Evolutionary conservation across 2,113 vertebrate genomes (phyloP).

Genomic region (Gasterosteus aculeatus): DNA sequence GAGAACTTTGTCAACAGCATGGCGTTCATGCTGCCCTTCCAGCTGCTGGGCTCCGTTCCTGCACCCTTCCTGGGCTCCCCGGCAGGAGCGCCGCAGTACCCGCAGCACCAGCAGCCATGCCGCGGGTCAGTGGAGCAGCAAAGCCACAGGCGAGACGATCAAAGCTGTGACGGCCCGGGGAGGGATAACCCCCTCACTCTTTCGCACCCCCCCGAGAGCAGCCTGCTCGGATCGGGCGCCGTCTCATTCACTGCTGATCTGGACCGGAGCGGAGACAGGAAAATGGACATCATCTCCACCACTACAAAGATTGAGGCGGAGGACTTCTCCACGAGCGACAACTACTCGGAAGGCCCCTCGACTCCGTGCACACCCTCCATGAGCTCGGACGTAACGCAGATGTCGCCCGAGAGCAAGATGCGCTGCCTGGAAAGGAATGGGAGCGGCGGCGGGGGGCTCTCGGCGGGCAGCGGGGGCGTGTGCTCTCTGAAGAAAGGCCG

Average conservation of each 20-base stretch:
- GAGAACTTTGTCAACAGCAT: constrained; percentile 95
- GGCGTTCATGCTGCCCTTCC: constrained; percentile 96
- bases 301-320: constrained; percentile 85
- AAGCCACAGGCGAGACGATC: constrained; percentile 54
- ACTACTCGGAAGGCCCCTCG: constrained; percentile 81
- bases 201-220: constrained; percentile 77
- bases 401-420: constrained; percentile 87
- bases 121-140: constrained; percentile 64
- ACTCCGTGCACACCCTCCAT: constrained; percentile 83
- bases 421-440: constrained; percentile 83
- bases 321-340: constrained; percentile 85
- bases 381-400: constrained; percentile 85
- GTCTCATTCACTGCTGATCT: constrained; percentile 82
- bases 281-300: constrained; percentile 74
- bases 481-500: constrained; percentile 89
- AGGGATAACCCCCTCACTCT: constrained; percentile 73
- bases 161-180: constrained; percentile 47
- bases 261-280: constrained; percentile 77
- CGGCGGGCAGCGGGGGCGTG: constrained; percentile 34
- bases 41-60: constrained; percentile 90
- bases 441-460: constrained; percentile 2
- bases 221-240: constrained; percentile 79
- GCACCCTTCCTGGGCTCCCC: constrained; percentile 88
- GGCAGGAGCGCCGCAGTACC: constrained; percentile 79
- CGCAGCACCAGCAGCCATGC: constrained; percentile 69